Conservation (phyloP, 1,140 invertebrate genomes). For the Brachionus rotundiformis region DNA sequence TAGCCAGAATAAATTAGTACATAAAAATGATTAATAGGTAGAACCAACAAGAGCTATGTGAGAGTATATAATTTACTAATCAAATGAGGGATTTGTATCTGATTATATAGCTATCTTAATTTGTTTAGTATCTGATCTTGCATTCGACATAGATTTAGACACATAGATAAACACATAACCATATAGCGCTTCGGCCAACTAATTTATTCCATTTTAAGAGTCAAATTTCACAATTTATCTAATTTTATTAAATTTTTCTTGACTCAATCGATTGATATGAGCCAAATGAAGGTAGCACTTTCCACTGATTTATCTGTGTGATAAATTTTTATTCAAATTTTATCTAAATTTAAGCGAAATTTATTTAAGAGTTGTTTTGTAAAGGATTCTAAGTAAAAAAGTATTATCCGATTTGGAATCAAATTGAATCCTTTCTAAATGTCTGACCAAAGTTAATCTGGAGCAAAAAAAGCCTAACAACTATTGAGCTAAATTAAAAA, state of each 20-base stretch:
- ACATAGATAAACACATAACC: not conserved
- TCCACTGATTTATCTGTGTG: not conserved
- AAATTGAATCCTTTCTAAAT: conserved; percentile 2
- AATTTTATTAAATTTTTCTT: not conserved
- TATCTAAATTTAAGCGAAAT: not conserved
- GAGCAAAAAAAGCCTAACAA: not conserved
- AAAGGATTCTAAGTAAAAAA: not conserved
- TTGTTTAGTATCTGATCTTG: not conserved
- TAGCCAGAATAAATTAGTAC: not conserved
- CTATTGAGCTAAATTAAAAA: not conserved
- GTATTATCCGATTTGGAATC: not conserved
- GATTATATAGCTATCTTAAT: conserved; percentile 4
- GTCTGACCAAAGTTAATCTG: not conserved
- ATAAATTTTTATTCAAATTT: not conserved
- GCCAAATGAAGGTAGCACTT: not conserved
- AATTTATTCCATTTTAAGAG: not conserved
- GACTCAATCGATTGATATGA: no score
- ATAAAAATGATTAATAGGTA: conserved; percentile 14
- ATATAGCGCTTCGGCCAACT: not conserved
- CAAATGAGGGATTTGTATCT: not conserved
- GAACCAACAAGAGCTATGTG: not conserved
- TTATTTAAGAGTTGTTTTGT: not conserved
- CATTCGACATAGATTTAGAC: conserved; percentile 8
- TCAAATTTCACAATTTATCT: conserved; percentile 5
- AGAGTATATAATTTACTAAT: conserved; percentile 8